phyloP scores from a whole-genome alignment of 2,888 invertebrate genomes.

The Malthinus seriepunctatus region DNA sequence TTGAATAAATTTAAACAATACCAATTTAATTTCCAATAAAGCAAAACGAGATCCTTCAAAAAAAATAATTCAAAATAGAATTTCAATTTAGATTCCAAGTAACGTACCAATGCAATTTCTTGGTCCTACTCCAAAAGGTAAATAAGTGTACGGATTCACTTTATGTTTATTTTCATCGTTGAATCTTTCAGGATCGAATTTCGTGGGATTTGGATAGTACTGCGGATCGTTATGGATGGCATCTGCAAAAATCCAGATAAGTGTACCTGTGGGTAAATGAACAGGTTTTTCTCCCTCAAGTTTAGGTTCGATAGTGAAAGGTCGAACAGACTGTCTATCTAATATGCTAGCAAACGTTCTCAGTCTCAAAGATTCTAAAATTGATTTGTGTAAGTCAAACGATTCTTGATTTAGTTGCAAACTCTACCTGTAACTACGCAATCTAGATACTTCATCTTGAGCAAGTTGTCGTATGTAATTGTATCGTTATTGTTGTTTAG shows the following conservation, averaged over 20 bases:
- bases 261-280: neutral
- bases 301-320: neutral
- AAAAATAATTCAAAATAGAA: neutral
- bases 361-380: neutral
- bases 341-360: neutral
- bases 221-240: conserved; percentile 60
- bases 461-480: neutral
- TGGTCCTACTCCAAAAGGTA: conserved; percentile 57
- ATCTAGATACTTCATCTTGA: neutral
- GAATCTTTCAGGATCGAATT: conserved; percentile 59
- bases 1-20: neutral
- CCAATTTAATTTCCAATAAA: neutral
- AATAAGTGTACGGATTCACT: conserved; percentile 55
- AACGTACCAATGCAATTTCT: conserved; percentile 46
- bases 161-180: conserved; percentile 56
- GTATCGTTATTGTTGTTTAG: neutral
- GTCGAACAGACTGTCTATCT: neutral
- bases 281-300: neutral
- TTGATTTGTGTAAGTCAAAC: neutral
- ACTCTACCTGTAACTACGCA: neutral
- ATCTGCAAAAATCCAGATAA: conserved; percentile 42
- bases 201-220: conserved; percentile 58
- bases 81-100: neutral
- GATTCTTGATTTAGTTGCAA: conserved; percentile 20
- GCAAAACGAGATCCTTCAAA: neutral